Evolutionary conservation across 2,888 invertebrate genomes (phyloP).

Genomic region (Rotaria socialis): DNA sequence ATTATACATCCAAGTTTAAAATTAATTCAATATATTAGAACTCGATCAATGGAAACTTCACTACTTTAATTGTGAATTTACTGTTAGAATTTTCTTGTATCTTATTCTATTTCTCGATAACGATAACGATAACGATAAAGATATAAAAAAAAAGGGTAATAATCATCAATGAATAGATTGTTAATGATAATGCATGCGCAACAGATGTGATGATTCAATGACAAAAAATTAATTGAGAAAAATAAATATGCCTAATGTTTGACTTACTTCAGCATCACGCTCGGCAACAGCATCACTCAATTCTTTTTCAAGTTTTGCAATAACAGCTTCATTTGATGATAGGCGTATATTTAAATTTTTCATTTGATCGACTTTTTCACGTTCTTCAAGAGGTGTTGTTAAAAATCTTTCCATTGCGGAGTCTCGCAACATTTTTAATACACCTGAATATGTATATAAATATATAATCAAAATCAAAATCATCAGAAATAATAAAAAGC

Average conservation of each 20-base stretch:
- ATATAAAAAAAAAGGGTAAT: background rate
- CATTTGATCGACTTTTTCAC: conserved; percentile 23
- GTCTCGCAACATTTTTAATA: conserved; percentile 23
- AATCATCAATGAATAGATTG: background rate
- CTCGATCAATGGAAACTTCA: background rate
- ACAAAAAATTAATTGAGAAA: background rate
- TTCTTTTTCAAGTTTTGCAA: conserved; percentile 36
- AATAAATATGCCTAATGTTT: background rate
- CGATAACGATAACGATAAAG: no score
- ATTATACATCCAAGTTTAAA: background rate
- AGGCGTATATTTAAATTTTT: conserved; percentile 17
- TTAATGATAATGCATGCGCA: background rate
- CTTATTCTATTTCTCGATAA: background rate
- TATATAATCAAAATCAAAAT: background rate
- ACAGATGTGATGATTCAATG: background rate
- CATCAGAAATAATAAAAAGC: no score
- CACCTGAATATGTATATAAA: background rate
- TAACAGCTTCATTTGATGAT: background rate
- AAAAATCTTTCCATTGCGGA: conserved; percentile 23
- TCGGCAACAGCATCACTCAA: background rate
- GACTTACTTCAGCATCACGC: conserved; percentile 10
- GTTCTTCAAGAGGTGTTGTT: conserved; percentile 32
- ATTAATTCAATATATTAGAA: background rate
- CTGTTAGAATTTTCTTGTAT: background rate
- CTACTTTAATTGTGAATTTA: background rate